Evolutionary conservation across 2,888 invertebrate species (phyloP).

Genomic region (Protodeltote pygarga): DNA sequence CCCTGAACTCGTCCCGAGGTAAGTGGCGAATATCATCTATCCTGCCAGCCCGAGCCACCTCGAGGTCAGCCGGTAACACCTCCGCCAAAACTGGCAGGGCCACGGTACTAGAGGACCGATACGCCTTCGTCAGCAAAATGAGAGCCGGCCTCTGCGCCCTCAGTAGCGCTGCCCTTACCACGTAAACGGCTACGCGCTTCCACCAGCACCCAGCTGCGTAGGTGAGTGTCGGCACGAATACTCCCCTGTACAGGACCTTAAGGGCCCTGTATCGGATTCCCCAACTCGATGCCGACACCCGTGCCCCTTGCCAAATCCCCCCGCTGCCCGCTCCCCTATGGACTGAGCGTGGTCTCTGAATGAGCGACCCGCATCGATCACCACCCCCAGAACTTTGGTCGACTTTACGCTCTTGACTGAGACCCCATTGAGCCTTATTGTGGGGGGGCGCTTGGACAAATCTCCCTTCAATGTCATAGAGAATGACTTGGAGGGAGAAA

Average conservation of each 20-base stretch:
- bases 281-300: conserved; percentile 46
- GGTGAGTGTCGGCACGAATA: rapidly evolving
- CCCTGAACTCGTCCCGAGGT: background rate
- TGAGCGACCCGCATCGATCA: background rate
- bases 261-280: conserved; percentile 37
- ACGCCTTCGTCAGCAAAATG: conserved; percentile 26
- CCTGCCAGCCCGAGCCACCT: conserved; percentile 24
- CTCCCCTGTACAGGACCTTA: conserved; percentile 9
- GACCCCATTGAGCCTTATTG: background rate
- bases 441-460: background rate
- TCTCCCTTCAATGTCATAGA: conserved; percentile 31
- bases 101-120: conserved; percentile 15
- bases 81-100: conserved; percentile 25
- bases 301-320: conserved; percentile 37
- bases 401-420: conserved; percentile 4
- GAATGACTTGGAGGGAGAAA: conserved; percentile 38
- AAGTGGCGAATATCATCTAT: background rate
- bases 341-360: conserved; percentile 22
- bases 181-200: conserved; percentile 8
- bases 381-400: conserved; percentile 8
- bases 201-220: conserved; percentile 9
- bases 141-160: conserved; percentile 4
- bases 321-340: conserved; percentile 34
- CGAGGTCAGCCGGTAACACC: conserved; percentile 28
- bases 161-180: conserved; percentile 16